Evolutionary conservation across 2,113 vertebrate genomes (phyloP).

Genomic region (Callipepla californica): DNA sequence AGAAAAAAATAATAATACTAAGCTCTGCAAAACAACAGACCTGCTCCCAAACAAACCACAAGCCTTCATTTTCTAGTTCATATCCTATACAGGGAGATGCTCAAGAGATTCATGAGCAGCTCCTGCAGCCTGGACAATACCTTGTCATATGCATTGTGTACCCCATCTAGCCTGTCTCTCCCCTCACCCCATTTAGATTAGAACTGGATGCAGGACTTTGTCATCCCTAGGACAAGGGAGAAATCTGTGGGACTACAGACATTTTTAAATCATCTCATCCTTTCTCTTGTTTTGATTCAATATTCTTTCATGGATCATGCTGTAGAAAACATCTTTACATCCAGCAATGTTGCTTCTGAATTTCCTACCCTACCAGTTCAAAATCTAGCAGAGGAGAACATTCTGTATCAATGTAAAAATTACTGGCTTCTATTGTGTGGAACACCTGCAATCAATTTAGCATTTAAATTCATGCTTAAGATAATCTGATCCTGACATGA

Average conservation of each 20-base stretch:
- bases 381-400: neutral
- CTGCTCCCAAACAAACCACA: neutral
- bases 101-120: neutral
- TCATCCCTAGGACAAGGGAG: neutral
- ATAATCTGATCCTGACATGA: neutral
- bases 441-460: neutral
- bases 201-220: neutral
- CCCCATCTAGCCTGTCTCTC: neutral
- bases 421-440: neutral
- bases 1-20: neutral
- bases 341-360: neutral
- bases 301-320: neutral
- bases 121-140: neutral
- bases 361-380: neutral
- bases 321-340: neutral
- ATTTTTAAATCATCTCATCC: neutral
- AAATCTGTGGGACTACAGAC: neutral
- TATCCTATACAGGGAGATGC: neutral
- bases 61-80: neutral
- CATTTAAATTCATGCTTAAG: neutral
- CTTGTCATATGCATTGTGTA: neutral
- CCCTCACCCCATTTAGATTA: neutral
- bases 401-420: neutral
- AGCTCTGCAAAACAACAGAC: neutral
- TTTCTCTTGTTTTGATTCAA: neutral